Evolutionary conservation across 2,113 vertebrate species (phyloP).

Genomic region (Mellivora capensis): DNA sequence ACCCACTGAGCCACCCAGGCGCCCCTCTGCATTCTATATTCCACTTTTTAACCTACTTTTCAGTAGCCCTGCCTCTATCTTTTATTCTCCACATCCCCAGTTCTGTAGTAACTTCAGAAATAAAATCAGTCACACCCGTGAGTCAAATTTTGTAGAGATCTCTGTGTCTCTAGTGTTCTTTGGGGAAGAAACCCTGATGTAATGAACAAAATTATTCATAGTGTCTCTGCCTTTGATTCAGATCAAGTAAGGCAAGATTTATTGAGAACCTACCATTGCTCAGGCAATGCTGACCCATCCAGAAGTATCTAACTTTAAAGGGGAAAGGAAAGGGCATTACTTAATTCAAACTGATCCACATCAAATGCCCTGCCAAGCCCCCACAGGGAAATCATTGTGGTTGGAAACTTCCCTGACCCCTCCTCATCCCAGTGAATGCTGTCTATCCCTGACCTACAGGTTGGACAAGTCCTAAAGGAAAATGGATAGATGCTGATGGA

Average conservation of each 20-base stretch:
- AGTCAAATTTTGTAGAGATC: neutral
- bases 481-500: neutral
- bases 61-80: neutral
- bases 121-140: neutral
- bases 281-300: neutral
- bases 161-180: neutral
- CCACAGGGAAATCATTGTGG: neutral
- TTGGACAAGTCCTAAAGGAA: neutral
- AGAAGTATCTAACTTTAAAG: neutral
- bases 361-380: neutral
- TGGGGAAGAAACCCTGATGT: neutral
- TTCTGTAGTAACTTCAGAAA: neutral
- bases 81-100: neutral
- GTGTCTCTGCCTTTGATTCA: neutral
- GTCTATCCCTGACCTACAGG: neutral
- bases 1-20: no score
- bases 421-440: neutral
- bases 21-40: no score
- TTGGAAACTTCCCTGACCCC: neutral
- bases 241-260: neutral
- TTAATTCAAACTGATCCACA: neutral
- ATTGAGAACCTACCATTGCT: neutral
- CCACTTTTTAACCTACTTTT: neutral
- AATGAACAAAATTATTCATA: neutral
- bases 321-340: neutral